These are phyloP conservation scores for Cistogaster globosa DNA, from an alignment of 2,888 invertebrate genomes.

Conservation along the genomic window DNA sequence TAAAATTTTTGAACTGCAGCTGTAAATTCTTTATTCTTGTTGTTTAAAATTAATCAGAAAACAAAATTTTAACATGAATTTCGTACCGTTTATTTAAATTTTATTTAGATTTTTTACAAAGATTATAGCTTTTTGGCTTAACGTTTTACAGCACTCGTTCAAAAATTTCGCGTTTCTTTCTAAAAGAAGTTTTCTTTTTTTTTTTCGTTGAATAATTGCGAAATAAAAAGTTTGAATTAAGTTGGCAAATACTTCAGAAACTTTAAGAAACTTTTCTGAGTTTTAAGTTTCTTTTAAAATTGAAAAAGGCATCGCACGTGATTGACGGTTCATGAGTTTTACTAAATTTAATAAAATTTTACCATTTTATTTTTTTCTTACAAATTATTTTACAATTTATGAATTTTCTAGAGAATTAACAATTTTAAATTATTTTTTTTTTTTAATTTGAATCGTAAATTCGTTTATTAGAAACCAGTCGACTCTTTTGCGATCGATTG, in stretches of 20 bases:
- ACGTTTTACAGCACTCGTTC: slow-evolving; percentile 23
- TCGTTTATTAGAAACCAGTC: slow-evolving; percentile 23
- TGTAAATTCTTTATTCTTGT: slow-evolving; percentile 54
- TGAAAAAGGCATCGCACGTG: no score
- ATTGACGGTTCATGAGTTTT: no score
- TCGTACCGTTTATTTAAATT: slow-evolving; percentile 8
- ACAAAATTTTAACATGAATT: slow-evolving; percentile 39
- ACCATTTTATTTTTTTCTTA: slow-evolving; percentile 3
- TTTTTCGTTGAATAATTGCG: no score
- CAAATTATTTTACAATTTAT: slow-evolving; percentile 3
- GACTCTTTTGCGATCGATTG: background rate
- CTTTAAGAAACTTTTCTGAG: no score
- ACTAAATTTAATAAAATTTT: background rate
- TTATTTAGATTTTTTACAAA: slow-evolving; percentile 3
- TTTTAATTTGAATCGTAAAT: background rate
- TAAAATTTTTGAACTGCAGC: slow-evolving; percentile 56
- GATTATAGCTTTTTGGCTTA: no score
- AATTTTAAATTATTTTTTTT: background rate
- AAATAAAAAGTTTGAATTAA: no score
- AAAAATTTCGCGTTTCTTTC: background rate
- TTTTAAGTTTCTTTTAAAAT: no score
- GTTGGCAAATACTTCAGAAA: no score
- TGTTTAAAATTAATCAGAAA: background rate
- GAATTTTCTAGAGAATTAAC: slow-evolving; percentile 11
- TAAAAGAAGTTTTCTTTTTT: background rate